Base-by-base conservation (phyloP, 1,140 invertebrate species). In the Zaprionus davidi region DNA sequence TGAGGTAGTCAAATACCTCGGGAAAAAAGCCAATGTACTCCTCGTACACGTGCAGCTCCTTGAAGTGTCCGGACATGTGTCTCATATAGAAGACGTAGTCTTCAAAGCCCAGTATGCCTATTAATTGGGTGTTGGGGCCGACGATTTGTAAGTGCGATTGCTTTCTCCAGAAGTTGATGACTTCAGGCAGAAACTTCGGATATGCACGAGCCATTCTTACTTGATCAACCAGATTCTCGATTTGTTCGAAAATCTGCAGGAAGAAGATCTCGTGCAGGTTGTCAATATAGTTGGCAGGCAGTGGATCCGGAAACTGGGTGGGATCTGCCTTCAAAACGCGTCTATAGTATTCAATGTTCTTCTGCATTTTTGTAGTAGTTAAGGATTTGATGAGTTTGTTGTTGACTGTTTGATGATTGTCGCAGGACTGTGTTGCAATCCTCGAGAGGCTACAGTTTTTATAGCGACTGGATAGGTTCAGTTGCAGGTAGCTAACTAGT, bases 11-110 rank as follows among this genome's bases (percentile, higher is more conserved):
- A 28, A 77, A 90, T 71, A 90, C 82, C 6, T 90, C 76, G 22
- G 85, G 71, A 34, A 90, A 90, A 15, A 68, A 60, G 5, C 81
- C 85, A 3, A 85, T 62, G 9, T 86, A 86, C 24, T 90, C 82
- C 28, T 82, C 85, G 15, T 90, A 63, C 6, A 90, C 78, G 51
- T 90, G 85, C 49, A 90, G 59, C 41, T 90, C 85, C 0, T 67
- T 82, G 20, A 90, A 90, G 7, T 62, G 60, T 5, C 38, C 41
- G 12, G 71, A 36, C 86, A 90, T 90, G n/a, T 90, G 57, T 5
- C 85, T 71, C 85, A 90, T 90, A 22, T 90, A 90, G 68, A 90
- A 90, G 0, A 85, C 85, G 59, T 90, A 90, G 17, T 90, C 86
- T 36, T 90, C 86, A 26, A 90, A 85, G 62, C 85, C 81, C 5